Evolutionary conservation across 1,140 invertebrate species (phyloP), one percentile per base, ranked within the genome.

Genomic region (Drosophila pseudoobscura): DNA sequence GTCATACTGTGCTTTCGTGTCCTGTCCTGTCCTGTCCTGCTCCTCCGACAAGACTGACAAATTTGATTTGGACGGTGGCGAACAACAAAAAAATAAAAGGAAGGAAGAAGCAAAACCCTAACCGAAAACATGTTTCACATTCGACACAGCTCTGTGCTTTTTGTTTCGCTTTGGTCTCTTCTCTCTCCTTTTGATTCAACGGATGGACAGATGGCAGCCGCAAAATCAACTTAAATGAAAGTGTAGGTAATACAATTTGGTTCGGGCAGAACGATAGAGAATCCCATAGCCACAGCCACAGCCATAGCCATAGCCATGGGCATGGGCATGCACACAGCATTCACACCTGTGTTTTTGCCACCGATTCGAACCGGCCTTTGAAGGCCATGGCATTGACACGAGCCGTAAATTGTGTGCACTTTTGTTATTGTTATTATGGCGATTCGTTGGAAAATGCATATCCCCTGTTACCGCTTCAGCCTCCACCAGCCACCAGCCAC

Each of bases 41-140:
- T 13, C 3, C 35, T 4, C 11, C 35, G 31, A 22, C 65, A 22
- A 51, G 9, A 5, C 50, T 55, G 62, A 17, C 29, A 68, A 66
- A 66, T 66, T 66, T 64, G 62, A 68, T 68, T 66, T 68, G 64
- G 31, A 46, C 4, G 35, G 35, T 39, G 35, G 8, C 35, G 11
- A 5, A 39, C 9, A 35, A 9, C 13, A 39, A 39, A 13, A 11
- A 39, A 39, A 4, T 4, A 13, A 39, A 39, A 39, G 2, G 1
- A 31, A 31, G 29, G 2, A 35, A 35, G 31, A 35, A 39, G 35
- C 35, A 39, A 39, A 39, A 39, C 29, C 43, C 61, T 39, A 66
- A 35, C 45, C 64, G 35, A 22, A 22, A 68, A 70, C 46, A 70
- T 69, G 52, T 69, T 69, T 69, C 52, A 39, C 39, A 57, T 56